A percentile compares a stretch with the other conserved stretches of the same genome.
Conservation (phyloP, 2,888 invertebrate species). For the Pantelozetes paolii region DNA sequence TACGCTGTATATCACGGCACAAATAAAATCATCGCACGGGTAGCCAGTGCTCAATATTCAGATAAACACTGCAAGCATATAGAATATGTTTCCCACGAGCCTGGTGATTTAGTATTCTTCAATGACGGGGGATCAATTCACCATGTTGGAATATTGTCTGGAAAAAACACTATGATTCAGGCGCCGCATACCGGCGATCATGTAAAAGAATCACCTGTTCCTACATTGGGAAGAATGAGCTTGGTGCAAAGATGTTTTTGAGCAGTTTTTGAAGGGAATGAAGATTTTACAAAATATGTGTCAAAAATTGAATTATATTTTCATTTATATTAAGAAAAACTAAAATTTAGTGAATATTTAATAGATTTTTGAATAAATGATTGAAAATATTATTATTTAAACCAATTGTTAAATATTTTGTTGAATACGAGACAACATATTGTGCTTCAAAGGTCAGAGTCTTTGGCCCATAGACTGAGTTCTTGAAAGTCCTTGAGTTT, state of each 20-base stretch:
- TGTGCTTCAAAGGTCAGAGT: too few species aligned
- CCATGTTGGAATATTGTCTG: constrained; percentile 2
- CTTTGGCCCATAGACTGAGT: too few species aligned
- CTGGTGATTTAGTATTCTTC: constrained; percentile 26
- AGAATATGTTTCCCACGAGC: neutral
- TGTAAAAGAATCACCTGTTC: neutral
- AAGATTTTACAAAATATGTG: too few species aligned
- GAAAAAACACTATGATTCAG: neutral
- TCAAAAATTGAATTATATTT: too few species aligned
- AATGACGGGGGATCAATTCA: constrained; percentile 22
- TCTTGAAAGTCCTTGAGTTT: too few species aligned
- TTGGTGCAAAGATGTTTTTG: neutral
- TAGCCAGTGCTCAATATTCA: constrained; percentile 7
- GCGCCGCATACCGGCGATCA: constrained; percentile 21
- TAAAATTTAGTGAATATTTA: too few species aligned
- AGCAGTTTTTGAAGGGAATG: too few species aligned
- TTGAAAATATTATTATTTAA: too few species aligned
- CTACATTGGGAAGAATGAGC: neutral
- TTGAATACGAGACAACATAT: too few species aligned
- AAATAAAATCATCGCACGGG: constrained; percentile 7
- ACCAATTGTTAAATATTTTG: too few species aligned
- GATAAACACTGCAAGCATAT: constrained; percentile 8
- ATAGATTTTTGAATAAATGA: too few species aligned
- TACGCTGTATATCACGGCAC: constrained; percentile 29
- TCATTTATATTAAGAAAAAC: too few species aligned